Percentiles rank a stretch among this genome's conserved stretches.
Conservation (phyloP, 1,140 invertebrate genomes). For the Bombus superbus region DNA sequence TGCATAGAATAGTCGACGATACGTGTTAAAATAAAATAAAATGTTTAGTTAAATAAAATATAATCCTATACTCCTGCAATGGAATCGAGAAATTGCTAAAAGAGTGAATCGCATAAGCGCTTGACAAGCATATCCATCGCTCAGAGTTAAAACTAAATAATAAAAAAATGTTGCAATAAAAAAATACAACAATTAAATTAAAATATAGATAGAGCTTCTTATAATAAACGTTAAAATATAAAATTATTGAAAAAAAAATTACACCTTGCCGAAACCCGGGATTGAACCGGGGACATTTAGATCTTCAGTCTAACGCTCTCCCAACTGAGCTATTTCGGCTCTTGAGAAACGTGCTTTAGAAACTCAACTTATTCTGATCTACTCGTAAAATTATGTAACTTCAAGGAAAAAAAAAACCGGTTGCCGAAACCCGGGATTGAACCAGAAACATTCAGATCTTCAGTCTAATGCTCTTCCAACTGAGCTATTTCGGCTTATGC, state of each 20-base stretch:
- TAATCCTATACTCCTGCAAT: no score
- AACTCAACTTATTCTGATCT: no score
- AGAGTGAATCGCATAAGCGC: no score
- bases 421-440: conserved; percentile 52
- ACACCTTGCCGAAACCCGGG: conserved; percentile 40
- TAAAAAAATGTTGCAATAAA: background rate
- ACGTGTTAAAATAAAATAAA: no score
- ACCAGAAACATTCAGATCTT: conserved; percentile 53
- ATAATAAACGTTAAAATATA: background rate
- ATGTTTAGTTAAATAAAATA: no score
- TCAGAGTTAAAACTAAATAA: no score
- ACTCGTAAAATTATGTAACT: background rate
- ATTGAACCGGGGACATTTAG: conserved; percentile 61
- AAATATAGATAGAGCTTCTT: background rate
- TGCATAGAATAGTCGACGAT: no score
- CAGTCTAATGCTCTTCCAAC: conserved; percentile 47
- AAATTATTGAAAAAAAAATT: background rate
- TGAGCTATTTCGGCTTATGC: conserved; percentile 48
- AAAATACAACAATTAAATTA: background rate
- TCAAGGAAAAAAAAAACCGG: background rate
- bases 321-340: conserved; percentile 34
- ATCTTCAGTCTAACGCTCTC: conserved; percentile 60
- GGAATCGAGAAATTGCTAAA: no score
- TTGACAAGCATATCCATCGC: no score
- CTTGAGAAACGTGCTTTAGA: background rate